phyloP scores from a whole-genome alignment of 2,888 invertebrate species.

The Hermaeophaga mercurialis region DNA sequence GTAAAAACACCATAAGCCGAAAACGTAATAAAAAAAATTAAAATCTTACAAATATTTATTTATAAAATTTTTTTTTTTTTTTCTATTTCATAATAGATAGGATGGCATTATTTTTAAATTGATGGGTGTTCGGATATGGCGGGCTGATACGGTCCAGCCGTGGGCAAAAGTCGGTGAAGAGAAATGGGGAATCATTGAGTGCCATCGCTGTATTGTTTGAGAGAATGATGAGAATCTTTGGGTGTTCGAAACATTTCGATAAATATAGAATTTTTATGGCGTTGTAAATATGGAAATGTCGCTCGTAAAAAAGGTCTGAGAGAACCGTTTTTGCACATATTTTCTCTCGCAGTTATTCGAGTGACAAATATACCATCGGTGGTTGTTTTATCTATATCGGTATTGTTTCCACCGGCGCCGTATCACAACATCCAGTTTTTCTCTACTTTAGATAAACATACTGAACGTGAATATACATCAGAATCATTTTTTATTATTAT shows the following conservation, averaged over 20 bases:
- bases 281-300: constrained; percentile 34
- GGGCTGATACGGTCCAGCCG: not conserved
- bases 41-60: too few species aligned
- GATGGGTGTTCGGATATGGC: too few species aligned
- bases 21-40: too few species aligned
- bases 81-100: too few species aligned
- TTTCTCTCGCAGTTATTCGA: constrained; percentile 14
- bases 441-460: too few species aligned
- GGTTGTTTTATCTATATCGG: not conserved
- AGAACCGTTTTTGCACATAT: constrained; percentile 26
- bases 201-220: constrained; percentile 23
- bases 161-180: not conserved
- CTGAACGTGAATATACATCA: too few species aligned
- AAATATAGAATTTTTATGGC: constrained; percentile 34
- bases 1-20: too few species aligned
- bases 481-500: too few species aligned
- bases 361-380: constrained; percentile 12
- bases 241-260: constrained; percentile 27
- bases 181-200: constrained; percentile 8
- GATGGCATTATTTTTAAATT: too few species aligned
- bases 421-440: not conserved
- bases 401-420: not conserved
- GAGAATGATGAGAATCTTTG: constrained; percentile 17
- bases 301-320: constrained; percentile 28
- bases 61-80: too few species aligned